Evolutionary conservation across 2,113 vertebrate genomes (phyloP), one percentile per base, ranked within the genome.

Genomic region (Carettochelys insculpta): DNA sequence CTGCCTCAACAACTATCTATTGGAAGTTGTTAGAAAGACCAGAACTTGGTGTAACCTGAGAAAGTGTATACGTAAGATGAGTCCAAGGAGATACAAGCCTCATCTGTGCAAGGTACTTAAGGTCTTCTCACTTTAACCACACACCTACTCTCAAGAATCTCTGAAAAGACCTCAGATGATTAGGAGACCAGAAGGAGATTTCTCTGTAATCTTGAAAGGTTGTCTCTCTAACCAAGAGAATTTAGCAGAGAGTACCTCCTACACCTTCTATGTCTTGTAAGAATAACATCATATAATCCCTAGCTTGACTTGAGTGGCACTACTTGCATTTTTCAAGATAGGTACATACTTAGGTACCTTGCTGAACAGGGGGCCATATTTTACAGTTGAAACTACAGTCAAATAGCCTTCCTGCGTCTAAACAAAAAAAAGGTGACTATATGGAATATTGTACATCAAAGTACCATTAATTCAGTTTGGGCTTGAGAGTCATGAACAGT

Each of bases 361-460:
- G 50, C 8, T 48, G 73, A 51, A 51, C 47, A n/a, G 19, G 31
- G 13, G 34, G 24, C 27, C 31, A 1, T 34, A 53, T 50, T 19
- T 43, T 50, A 53, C 56, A 88, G 58, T 22, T 41, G n/a, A 38
- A 41, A 71, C 17, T 38, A 41, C 38, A 71, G n/a, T 41, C 34
- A 71, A 38, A 19, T 38, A 38, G 54, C 27, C 27, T 58, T 41
- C 77, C 58, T n/a, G 29, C 12, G 87, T 27, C 58, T 53, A 25
- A 85, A 43, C 1, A 56, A 50, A 80, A 77, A 73, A 2, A 29
- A 20, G 3, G 13, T 58, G 38, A 22, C 47, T 5, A 0, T 52
- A n/a, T 0, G 9, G 27, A 52, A 51, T 20, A 80, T 43, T 48
- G n/a, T 0, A 0, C 50, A 4, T 77, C 16, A n/a, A 29, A 65